Conservation (phyloP, 2,113 vertebrate species). For the Trematocara marginatum region DNA sequence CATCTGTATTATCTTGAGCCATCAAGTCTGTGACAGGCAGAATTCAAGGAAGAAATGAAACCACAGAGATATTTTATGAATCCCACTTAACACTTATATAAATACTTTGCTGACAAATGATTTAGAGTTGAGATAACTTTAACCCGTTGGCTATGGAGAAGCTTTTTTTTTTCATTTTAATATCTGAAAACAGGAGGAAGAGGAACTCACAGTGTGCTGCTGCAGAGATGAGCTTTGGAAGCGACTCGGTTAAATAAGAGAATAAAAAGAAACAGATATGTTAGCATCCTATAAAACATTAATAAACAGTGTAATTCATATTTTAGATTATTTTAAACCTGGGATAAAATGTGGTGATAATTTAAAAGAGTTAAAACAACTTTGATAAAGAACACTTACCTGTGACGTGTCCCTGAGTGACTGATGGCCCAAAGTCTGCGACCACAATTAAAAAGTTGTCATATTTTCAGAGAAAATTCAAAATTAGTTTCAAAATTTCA, state of each 20-base stretch:
- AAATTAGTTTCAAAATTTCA: neutral
- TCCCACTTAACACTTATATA: neutral
- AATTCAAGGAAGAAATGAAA: neutral
- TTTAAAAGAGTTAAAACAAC: neutral
- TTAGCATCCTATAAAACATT: neutral
- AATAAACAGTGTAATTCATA: neutral
- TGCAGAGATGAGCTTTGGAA: neutral
- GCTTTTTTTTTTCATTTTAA: neutral
- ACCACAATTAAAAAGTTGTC: neutral
- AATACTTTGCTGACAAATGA: neutral
- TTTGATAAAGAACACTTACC: neutral
- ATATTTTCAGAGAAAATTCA: neutral
- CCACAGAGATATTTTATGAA: neutral
- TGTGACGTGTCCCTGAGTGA: neutral
- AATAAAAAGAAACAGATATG: accelerated
- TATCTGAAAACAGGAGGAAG: neutral
- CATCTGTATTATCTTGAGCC: slow-evolving; percentile 39
- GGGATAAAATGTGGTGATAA: neutral
- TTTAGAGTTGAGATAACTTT: neutral
- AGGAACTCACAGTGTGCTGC: neutral
- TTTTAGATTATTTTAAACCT: neutral
- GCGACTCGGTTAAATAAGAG: accelerated
- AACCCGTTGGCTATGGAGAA: neutral
- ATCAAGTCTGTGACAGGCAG: neutral
- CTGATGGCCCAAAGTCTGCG: accelerated